phyloP scores from a whole-genome alignment of 2,888 invertebrate genomes.

The Anoplius nigerrimus region DNA sequence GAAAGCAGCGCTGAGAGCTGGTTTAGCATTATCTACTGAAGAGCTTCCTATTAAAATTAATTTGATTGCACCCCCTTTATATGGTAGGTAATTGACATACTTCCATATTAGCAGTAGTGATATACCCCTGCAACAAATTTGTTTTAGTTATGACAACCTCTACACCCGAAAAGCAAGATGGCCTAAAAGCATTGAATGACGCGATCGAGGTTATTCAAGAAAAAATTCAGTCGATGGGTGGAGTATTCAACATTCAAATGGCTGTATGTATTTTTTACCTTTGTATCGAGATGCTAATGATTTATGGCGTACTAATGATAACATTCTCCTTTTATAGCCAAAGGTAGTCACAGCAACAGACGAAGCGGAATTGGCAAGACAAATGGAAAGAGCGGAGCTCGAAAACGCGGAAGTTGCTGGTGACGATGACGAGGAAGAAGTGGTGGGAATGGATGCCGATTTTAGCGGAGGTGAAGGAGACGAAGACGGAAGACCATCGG shows the following conservation, averaged over 20 bases:
- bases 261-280: constrained; percentile 80
- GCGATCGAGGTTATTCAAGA: constrained; percentile 92
- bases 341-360: constrained; percentile 99
- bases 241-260: constrained; percentile 96
- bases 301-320: constrained; percentile 2
- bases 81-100: constrained; percentile 78
- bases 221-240: constrained; percentile 88
- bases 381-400: constrained; percentile 94
- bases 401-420: constrained; percentile 97
- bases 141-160: constrained; percentile 95
- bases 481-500: constrained; percentile 62
- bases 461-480: constrained; percentile 75
- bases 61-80: constrained; percentile 97
- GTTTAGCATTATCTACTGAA: constrained; percentile 92
- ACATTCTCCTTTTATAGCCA: constrained; percentile 79
- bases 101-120: constrained; percentile 6
- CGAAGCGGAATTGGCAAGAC: constrained; percentile 94
- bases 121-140: background rate
- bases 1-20: constrained; percentile 92
- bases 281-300: constrained; percentile 39
- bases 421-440: constrained; percentile 90
- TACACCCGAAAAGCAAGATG: constrained; percentile 96
- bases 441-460: constrained; percentile 78
- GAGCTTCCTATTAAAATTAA: constrained; percentile 99
- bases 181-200: constrained; percentile 90